phyloP scores from a whole-genome alignment of 2,113 vertebrate genomes.

The Myotis brandtii region DNA sequence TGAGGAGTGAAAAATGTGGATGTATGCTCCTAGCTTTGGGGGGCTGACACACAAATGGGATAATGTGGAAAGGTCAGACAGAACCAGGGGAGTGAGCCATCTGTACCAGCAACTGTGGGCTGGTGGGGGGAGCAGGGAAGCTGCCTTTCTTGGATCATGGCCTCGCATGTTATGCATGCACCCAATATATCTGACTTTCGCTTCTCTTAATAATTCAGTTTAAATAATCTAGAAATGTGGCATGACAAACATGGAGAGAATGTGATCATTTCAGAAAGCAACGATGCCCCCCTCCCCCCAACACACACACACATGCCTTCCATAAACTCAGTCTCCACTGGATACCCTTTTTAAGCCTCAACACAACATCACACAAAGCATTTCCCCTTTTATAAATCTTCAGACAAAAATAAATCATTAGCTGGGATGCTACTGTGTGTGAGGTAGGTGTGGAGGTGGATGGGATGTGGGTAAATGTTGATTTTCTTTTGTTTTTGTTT shows the following conservation, averaged over 20 bases:
- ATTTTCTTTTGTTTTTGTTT: constrained; percentile 41
- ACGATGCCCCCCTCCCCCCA: too few relatives aligned
- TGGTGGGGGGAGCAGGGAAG: accelerated
- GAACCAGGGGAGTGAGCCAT: neutral
- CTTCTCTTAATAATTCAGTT: neutral
- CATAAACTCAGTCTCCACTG: neutral
- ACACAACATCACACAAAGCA: neutral
- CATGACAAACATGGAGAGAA: neutral
- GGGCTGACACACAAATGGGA: neutral
- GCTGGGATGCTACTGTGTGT: neutral
- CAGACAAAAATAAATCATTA: constrained; percentile 25
- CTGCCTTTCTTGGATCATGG: neutral
- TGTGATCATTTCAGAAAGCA: neutral
- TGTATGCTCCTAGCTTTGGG: neutral
- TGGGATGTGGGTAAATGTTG: neutral
- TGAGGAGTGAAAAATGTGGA: constrained; percentile 1
- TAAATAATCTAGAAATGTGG: neutral
- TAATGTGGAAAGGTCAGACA: neutral
- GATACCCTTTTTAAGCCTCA: neutral
- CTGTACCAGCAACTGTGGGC: neutral
- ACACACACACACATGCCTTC: neutral
- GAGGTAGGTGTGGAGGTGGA: neutral
- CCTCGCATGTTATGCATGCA: neutral
- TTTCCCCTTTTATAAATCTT: neutral
- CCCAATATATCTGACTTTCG: neutral